These are phyloP conservation scores for Microplitis manilae DNA, from an alignment of 2,888 invertebrate genomes.

Conservation along the genomic window DNA sequence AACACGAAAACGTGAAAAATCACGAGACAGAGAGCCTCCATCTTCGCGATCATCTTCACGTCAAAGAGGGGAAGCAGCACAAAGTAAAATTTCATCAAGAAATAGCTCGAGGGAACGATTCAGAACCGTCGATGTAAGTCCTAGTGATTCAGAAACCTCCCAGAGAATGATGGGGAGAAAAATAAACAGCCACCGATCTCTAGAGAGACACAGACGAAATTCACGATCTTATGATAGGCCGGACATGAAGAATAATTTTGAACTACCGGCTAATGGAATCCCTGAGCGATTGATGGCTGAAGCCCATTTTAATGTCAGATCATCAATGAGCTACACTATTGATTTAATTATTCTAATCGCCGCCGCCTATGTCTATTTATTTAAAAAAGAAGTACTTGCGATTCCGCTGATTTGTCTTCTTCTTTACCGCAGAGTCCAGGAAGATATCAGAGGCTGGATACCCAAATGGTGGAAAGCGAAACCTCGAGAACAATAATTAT, in stretches of 20 bases:
- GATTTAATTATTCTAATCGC: conserved; percentile 83
- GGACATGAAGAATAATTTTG: conserved; percentile 25
- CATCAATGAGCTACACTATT: conserved; percentile 81
- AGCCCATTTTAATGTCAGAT: conserved; percentile 80
- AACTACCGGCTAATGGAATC: conserved; percentile 29
- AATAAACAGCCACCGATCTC: conserved; percentile 69
- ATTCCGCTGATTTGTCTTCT: conserved; percentile 84
- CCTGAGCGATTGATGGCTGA: conserved; percentile 75
- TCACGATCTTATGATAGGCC: conserved; percentile 25
- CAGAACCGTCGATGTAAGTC: conserved; percentile 48
- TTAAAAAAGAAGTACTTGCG: conserved; percentile 85
- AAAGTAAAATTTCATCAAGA: conserved; percentile 54
- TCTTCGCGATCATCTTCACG: conserved; percentile 60
- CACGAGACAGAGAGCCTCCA: conserved; percentile 48
- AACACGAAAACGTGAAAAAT: conserved; percentile 45
- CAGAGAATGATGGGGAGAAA: conserved; percentile 51
- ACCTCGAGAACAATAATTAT: conserved; percentile 39
- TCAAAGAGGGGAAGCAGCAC: conserved; percentile 51
- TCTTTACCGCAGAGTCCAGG: conserved; percentile 83
- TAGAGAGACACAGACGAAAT: conserved; percentile 55
- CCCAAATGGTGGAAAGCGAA: conserved; percentile 55
- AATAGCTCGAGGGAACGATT: conserved; percentile 63
- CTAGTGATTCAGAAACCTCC: conserved; percentile 48
- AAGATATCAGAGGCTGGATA: conserved; percentile 73
- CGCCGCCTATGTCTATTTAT: conserved; percentile 87